Evolutionary conservation across 2,797 vertebrate species (phyloP), one percentile per base, ranked within the genome.

Genomic region (Pipistrellus nathusii): DNA sequence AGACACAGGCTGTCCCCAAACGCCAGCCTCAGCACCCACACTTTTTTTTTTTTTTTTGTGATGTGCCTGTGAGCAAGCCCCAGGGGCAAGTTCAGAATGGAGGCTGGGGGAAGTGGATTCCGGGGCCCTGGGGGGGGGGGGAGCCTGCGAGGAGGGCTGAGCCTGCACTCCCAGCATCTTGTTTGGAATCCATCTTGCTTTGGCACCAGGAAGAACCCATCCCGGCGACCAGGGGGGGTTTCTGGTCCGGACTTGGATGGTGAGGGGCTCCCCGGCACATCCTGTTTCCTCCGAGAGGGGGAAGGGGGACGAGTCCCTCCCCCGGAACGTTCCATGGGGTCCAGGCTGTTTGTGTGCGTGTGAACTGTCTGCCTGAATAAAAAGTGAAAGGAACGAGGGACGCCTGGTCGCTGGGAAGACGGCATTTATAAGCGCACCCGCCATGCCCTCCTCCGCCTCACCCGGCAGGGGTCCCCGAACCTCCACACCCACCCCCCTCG

Each of bases 141-240:
- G n/a, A 55, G 35, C 10, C 73, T 35, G 75, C 4, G 13, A 23
- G 11, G 48, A 30, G 10, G 53, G 23, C 35, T 13, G 13, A 32
- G 21, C 53, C 55, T 80, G 13, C 8, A 66, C 8, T 90, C 38
- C 3, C 53, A 17, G 20, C 30, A 0, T n/a, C 35, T 21, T 48
- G 9, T 55, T 77, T 59, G 84, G 78, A 78, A 86, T 86, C 80
- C 73, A 10, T 69, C 86, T 91, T 62, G 57, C 68, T 55, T 88
- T 6, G 44, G 35, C 0, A 0, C 35, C 14, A 44, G 64, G 69
- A 75, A 57, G 71, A 91, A 80, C 25, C 20, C 59, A 53, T 55
- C 53, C 38, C n/a, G 11, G 11, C 17, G 30, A 18, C 30, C n/a
- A 38, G 51, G 35, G 41, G 30, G 35, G n/a, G 14, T 38, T 85